A percentile compares a stretch with the other conserved stretches of the same genome.
Evolutionary conservation across 2,797 vertebrate genomes (phyloP).

Genomic region (Poliocrania exsul): DNA sequence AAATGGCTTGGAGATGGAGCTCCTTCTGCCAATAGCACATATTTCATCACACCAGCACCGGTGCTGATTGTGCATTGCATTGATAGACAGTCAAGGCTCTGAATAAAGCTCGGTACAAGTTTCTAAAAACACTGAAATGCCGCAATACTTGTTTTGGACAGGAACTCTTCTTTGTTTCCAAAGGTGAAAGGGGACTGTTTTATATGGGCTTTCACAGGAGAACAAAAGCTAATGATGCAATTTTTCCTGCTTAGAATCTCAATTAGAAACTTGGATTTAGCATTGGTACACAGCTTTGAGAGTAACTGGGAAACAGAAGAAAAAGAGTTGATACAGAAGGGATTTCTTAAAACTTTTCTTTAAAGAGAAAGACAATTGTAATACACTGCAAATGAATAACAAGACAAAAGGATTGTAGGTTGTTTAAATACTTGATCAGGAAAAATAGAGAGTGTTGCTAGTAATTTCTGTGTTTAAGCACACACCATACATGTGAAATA

Average conservation of each 20-base stretch:
- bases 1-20: background rate
- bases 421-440: background rate
- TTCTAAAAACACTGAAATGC: background rate
- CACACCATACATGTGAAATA: background rate
- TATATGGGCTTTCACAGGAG: constrained; percentile 27
- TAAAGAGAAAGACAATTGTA: background rate
- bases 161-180: constrained; percentile 13
- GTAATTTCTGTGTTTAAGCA: background rate
- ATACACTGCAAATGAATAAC: background rate
- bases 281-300: background rate
- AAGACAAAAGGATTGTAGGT: background rate
- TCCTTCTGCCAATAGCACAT: background rate
- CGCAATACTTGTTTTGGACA: background rate
- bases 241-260: constrained; percentile 60
- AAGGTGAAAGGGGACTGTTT: constrained; percentile 31
- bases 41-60: background rate
- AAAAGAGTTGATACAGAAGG: background rate
- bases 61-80: fast-evolving
- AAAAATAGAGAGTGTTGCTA: background rate
- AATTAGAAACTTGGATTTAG: constrained; percentile 50
- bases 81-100: background rate
- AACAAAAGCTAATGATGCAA: constrained; percentile 51
- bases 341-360: background rate
- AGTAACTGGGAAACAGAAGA: background rate
- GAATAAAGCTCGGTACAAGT: background rate